A percentile compares a stretch with the other conserved stretches of the same genome.
Evolutionary conservation across 2,113 vertebrate genomes (phyloP).

Genomic region (Tachuris rubrigastra): DNA sequence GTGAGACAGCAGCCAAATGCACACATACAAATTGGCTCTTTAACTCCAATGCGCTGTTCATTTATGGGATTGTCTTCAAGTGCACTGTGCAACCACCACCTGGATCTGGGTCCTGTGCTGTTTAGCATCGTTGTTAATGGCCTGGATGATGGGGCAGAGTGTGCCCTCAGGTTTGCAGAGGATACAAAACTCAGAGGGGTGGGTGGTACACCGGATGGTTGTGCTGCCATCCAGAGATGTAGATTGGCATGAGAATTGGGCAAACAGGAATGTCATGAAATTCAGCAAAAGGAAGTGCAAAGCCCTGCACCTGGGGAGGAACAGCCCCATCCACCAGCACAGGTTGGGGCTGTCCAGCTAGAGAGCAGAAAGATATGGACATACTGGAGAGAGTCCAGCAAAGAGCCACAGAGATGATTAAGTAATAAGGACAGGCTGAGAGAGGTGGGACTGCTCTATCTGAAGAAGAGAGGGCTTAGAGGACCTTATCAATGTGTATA

Average conservation of each 20-base stretch:
- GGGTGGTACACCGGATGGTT: background rate
- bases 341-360: background rate
- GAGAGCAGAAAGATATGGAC: background rate
- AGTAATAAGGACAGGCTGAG: background rate
- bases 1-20: background rate
- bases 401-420: background rate
- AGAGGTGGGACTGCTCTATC: background rate
- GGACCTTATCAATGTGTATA: background rate
- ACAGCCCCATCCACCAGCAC: background rate
- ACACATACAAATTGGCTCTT: background rate
- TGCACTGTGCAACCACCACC: background rate
- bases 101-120: background rate
- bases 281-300: background rate
- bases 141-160: background rate
- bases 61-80: background rate
- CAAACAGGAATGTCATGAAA: background rate
- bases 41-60: background rate
- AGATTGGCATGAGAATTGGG: fast-evolving
- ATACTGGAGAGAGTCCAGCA: background rate
- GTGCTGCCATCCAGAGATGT: background rate
- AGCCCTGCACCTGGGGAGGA: background rate
- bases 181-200: background rate
- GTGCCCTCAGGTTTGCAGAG: background rate
- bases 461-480: background rate
- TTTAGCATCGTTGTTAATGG: background rate